A percentile compares a stretch with the other conserved stretches of the same genome.
Evolutionary conservation across 2,797 vertebrate species (phyloP).

Genomic region (Cryptoprocta ferox): DNA sequence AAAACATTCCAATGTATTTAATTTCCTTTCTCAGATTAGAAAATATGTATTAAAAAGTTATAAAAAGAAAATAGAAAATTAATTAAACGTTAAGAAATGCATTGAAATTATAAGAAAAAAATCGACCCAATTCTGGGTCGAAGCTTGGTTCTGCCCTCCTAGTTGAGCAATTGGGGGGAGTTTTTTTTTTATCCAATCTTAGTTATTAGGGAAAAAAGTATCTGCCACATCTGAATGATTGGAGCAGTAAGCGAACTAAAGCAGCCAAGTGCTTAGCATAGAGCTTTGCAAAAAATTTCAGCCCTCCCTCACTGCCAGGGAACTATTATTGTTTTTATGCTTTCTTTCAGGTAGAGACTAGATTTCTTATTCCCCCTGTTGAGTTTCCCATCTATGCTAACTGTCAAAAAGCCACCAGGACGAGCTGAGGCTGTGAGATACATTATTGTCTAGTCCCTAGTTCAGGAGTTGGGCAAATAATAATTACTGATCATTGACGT

Average conservation of each 20-base stretch:
- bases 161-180: background rate
- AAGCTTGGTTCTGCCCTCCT: background rate
- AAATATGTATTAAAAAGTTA: background rate
- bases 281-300: background rate
- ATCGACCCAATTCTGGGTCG: background rate
- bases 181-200: background rate
- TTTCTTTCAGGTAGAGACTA: background rate
- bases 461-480: background rate
- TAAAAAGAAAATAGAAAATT: background rate
- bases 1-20: background rate
- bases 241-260: background rate
- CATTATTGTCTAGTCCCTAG: background rate
- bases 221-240: background rate
- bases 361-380: background rate
- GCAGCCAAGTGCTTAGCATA: background rate
- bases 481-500: background rate
- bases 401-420: background rate
- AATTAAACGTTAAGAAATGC: background rate
- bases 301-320: background rate
- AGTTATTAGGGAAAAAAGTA: background rate
- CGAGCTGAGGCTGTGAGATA: background rate
- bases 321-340: background rate
- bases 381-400: background rate
- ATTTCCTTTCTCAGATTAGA: background rate
- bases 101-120: background rate